phyloP scores from a whole-genome alignment of 2,797 vertebrate species.

The Gymnothorax javanicus region DNA sequence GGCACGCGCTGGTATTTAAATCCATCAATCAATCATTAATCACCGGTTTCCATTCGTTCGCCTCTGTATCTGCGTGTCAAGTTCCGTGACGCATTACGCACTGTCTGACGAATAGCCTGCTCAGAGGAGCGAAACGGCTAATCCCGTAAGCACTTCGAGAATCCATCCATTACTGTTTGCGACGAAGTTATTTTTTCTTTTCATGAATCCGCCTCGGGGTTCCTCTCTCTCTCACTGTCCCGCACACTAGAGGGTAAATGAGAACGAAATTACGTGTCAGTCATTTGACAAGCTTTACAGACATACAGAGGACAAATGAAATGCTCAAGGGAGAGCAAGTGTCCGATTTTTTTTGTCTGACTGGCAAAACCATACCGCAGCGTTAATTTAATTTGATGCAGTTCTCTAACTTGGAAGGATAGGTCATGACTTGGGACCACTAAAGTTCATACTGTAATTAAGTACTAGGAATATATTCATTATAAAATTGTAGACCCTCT shows the following conservation, averaged over 20 bases:
- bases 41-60: slow-evolving; percentile 59
- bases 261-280: slow-evolving; percentile 66
- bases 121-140: slow-evolving; percentile 56
- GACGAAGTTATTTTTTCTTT: slow-evolving; percentile 61
- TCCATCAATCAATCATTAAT: slow-evolving; percentile 72
- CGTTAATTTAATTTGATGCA: neutral
- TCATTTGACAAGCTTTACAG: slow-evolving; percentile 47
- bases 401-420: neutral
- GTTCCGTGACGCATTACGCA: slow-evolving; percentile 61
- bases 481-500: neutral
- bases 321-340: neutral
- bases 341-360: neutral
- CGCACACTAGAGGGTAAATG: slow-evolving; percentile 67
- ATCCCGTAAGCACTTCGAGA: slow-evolving; percentile 63
- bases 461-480: neutral
- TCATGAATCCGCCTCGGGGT: slow-evolving; percentile 59
- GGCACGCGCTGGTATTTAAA: slow-evolving; percentile 66
- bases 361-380: neutral
- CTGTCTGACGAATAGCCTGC: slow-evolving; percentile 44
- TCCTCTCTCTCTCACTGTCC: slow-evolving; percentile 56
- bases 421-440: neutral
- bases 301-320: neutral
- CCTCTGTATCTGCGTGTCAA: slow-evolving; percentile 63
- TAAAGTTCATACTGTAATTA: neutral
- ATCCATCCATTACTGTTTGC: slow-evolving; percentile 47